Conservation (phyloP, 2,797 vertebrate genomes). For the Smutsia gigantea region DNA sequence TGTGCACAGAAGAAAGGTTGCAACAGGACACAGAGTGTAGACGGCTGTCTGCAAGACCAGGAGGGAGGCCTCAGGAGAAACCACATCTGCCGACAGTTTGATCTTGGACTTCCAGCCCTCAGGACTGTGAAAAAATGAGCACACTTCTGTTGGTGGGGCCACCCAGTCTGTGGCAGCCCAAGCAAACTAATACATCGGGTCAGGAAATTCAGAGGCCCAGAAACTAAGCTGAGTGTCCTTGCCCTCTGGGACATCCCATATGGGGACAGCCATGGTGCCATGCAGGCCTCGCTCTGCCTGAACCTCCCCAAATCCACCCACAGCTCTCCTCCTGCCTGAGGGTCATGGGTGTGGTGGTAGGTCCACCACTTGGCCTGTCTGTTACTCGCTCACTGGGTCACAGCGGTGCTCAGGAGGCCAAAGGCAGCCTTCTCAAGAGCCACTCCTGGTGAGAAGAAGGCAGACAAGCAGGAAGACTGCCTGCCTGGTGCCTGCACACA, state of each 20-base stretch:
- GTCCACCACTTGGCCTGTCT: background rate
- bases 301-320: too few species aligned
- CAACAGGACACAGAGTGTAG: background rate
- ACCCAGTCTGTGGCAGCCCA: too few species aligned
- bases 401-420: background rate
- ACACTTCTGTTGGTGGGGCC: background rate
- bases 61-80: background rate
- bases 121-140: background rate
- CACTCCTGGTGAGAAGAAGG: background rate
- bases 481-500: background rate
- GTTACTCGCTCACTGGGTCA: background rate
- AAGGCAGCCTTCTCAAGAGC: background rate
- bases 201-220: background rate
- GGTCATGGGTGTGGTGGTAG: fast-evolving
- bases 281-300: background rate
- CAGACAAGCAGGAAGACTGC: background rate
- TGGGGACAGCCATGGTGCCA: background rate
- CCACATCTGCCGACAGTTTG: background rate
- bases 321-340: fast-evolving
- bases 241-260: background rate
- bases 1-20: background rate
- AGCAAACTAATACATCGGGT: background rate
- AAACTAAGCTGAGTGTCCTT: background rate
- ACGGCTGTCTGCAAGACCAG: background rate
- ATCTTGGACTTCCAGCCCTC: background rate